Evolutionary conservation across 1,140 invertebrate genomes (phyloP).

Genomic region (Drosophila bipectinata): DNA sequence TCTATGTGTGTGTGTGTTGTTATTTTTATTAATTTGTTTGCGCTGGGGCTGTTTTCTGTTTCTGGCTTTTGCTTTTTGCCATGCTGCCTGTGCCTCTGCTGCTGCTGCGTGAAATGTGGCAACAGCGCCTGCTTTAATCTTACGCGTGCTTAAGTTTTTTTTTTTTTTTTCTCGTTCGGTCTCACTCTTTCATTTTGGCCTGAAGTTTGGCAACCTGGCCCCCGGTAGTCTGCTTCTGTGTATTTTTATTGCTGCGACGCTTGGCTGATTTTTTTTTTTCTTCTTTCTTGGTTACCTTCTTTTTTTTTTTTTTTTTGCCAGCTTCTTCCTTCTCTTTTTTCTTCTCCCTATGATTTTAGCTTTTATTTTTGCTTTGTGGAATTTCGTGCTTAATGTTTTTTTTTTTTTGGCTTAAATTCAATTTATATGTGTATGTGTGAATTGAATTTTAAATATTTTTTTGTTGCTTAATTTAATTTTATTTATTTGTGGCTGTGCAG

Average conservation of each 20-base stretch:
- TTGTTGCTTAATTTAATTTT: constrained; percentile 46
- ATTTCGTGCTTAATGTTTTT: constrained; percentile 76
- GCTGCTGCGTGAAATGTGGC: constrained; percentile 35
- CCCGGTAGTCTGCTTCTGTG: constrained; percentile 38
- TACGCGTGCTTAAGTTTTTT: constrained; percentile 75
- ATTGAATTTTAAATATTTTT: constrained; percentile 64
- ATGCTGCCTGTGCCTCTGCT: constrained; percentile 13
- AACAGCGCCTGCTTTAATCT: constrained; percentile 71
- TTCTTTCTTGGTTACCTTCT: constrained; percentile 12
- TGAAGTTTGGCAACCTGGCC: constrained; percentile 66
- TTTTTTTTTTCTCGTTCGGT: constrained; percentile 17
- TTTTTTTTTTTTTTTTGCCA: constrained; percentile 10
- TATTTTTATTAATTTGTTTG: constrained; percentile 58
- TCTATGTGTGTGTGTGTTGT: constrained; percentile 35
- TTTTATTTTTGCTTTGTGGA: constrained; percentile 48
- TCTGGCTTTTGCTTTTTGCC: constrained; percentile 35
- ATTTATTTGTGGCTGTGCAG: constrained; percentile 71
- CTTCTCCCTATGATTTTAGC: constrained; percentile 26
- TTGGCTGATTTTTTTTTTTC: constrained; percentile 61
- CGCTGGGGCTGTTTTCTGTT: constrained; percentile 44
- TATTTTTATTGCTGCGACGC: constrained; percentile 71
- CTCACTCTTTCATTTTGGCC: constrained; percentile 19
- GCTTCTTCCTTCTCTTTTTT: constrained; percentile 19
- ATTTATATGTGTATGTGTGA: constrained; percentile 58
- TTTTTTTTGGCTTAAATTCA: constrained; percentile 64